phyloP scores from a whole-genome alignment of 2,113 vertebrate genomes.

The Lagopus muta region DNA sequence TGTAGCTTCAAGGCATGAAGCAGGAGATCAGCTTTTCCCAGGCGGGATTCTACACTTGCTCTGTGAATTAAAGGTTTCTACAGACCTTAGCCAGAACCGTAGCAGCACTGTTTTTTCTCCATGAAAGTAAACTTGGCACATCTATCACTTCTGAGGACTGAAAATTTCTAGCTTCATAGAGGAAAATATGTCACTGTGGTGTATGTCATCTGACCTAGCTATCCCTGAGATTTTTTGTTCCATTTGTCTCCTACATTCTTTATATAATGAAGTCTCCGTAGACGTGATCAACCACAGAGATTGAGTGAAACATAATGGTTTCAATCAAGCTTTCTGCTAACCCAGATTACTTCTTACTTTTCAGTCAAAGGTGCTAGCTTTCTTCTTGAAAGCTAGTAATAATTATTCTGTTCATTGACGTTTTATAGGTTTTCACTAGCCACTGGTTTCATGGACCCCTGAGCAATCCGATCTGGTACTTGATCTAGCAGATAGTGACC shows the following conservation, averaged over 20 bases:
- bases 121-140: constrained; percentile 54
- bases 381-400: constrained; percentile 31
- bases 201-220: constrained; percentile 49
- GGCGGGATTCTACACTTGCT: constrained; percentile 22
- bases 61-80: constrained; percentile 50
- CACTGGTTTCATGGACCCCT: not conserved
- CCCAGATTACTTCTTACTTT: constrained; percentile 36
- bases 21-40: constrained; percentile 27
- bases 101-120: constrained; percentile 31
- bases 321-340: constrained; percentile 63
- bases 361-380: constrained; percentile 32
- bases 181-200: constrained; percentile 53
- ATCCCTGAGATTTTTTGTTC: constrained; percentile 65
- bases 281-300: constrained; percentile 48
- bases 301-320: constrained; percentile 54
- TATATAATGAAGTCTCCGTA: constrained; percentile 68
- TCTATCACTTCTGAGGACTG: constrained; percentile 41
- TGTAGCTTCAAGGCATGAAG: constrained; percentile 56
- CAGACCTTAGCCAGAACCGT: constrained; percentile 28
- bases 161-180: constrained; percentile 63
- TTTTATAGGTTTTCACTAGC: constrained; percentile 19
- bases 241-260: constrained; percentile 49
- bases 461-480: too few species aligned
- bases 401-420: constrained; percentile 23
- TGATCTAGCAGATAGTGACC: too few species aligned